Percentiles rank a stretch among this genome's conserved stretches.
Evolutionary conservation across 2,797 vertebrate genomes (phyloP).

Genomic region (Pseudomugil gertrudae): DNA sequence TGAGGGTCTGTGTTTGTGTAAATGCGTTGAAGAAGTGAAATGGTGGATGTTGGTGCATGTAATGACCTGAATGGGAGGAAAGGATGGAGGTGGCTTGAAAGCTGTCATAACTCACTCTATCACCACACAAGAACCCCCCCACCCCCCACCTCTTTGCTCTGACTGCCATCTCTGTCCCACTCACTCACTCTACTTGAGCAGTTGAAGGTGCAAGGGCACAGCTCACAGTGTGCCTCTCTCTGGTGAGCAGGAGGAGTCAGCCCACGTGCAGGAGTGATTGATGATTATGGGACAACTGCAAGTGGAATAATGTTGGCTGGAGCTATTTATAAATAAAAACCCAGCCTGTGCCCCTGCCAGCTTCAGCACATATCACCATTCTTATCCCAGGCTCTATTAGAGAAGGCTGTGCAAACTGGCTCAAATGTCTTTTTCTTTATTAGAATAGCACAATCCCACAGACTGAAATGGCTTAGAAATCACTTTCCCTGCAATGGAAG

Average conservation of each 20-base stretch:
- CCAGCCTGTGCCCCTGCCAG: slow-evolving; percentile 72
- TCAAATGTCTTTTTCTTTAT: slow-evolving; percentile 68
- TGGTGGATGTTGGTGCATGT: slow-evolving; percentile 43
- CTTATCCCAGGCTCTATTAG: slow-evolving; percentile 72
- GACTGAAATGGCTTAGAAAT: slow-evolving; percentile 59
- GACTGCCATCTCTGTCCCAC: slow-evolving; percentile 47
- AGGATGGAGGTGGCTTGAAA: slow-evolving; percentile 20
- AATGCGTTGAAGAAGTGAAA: slow-evolving; percentile 38
- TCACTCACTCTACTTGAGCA: slow-evolving; percentile 60
- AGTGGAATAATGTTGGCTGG: slow-evolving; percentile 80
- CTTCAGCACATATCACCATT: slow-evolving; percentile 69
- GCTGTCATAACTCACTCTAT: slow-evolving; percentile 62
- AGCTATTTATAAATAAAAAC: slow-evolving; percentile 86
- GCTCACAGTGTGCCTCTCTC: slow-evolving; percentile 61
- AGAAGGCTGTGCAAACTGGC: slow-evolving; percentile 57
- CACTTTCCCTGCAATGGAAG: slow-evolving; percentile 52
- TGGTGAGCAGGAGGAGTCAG: slow-evolving; percentile 57
- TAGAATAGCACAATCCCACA: slow-evolving; percentile 54
- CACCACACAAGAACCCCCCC: slow-evolving; percentile 24
- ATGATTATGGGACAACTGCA: slow-evolving; percentile 81
- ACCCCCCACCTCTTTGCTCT: slow-evolving; percentile 9
- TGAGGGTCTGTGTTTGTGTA: slow-evolving; percentile 7
- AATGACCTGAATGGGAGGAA: slow-evolving; percentile 46
- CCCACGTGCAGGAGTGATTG: slow-evolving; percentile 75
- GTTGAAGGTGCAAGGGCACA: slow-evolving; percentile 72